Evolutionary conservation across 2,797 vertebrate genomes (phyloP), one percentile per base, ranked within the genome.

Genomic region (Gadopsis marmoratus): DNA sequence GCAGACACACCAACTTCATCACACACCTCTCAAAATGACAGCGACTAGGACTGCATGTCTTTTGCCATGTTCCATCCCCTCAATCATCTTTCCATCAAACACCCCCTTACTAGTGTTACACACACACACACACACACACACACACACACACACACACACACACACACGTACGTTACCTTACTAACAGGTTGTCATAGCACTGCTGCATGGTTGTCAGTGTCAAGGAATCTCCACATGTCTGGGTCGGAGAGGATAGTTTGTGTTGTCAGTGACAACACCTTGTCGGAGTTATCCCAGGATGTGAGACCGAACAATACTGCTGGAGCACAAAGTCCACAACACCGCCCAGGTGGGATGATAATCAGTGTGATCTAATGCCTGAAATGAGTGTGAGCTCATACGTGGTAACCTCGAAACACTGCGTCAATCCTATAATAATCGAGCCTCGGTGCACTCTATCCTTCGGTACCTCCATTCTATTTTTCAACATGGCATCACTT

Each of bases 181-280:
- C 89, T 92, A 93, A 93, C 88, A 92, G 90, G 88, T 93, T 94
- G 91, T 93, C 91, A 92, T 88, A 90, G 92, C 74, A 54, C 72
- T 76, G 81, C 79, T 59, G 66, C 90, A 66, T 84, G 88, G 89
- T 88, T 88, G 90, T 85, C 88, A 88, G 76, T 87, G 74, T 91
- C 91, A 88, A 90, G 85, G 85, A 89, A 93, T 92, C 85, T 90
- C 79, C 79, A 74, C 84, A 61, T 81, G 82, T 90, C 87, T 86
- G 86, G 66, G 88, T 74, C 48, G 48, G 73, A 66, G 85, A 89
- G 81, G 88, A 86, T 89, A 73, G 88, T 85, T 91, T 88, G 74
- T 63, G 91, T 91, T 88, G 90, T 89, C 90, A 70, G 50, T 88
- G 90, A 89, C 90, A 88, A 90, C 91, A 82, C 89, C 84, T 88